A percentile compares a stretch with the other conserved stretches of the same genome.
Evolutionary conservation across 2,797 vertebrate species (phyloP).

Genomic region (Vipera latastei): DNA sequence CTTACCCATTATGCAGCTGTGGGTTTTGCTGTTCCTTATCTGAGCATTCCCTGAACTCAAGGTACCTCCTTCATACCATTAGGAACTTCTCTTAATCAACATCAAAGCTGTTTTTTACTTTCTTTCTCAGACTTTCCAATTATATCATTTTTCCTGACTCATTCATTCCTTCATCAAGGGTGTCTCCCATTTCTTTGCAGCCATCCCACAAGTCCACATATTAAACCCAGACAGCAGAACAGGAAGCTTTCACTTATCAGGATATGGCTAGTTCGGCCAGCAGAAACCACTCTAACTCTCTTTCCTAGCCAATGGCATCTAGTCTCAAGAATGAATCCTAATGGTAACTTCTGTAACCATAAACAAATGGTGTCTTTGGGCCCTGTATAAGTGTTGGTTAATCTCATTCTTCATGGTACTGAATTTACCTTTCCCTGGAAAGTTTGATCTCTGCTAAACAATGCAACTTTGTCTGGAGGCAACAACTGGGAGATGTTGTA

Average conservation of each 20-base stretch:
- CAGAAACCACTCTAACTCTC: neutral
- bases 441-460: neutral
- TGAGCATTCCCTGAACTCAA: neutral
- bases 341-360: neutral
- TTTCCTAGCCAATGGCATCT: no score
- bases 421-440: neutral
- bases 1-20: neutral
- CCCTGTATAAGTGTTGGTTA: neutral
- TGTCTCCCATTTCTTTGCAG: neutral
- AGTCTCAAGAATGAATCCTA: neutral
- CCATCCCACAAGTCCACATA: neutral
- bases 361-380: neutral
- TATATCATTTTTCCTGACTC: neutral
- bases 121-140: neutral
- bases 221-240: neutral
- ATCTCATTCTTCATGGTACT: neutral
- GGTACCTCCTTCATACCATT: neutral
- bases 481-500: neutral
- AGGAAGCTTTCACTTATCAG: neutral
- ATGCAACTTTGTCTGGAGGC: neutral
- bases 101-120: neutral
- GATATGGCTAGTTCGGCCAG: neutral
- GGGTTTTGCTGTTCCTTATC: neutral
- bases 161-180: neutral
- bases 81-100: neutral